Percentiles rank a stretch among this genome's conserved stretches.
Conservation (phyloP, 2,888 invertebrate species). For the Tupiocoris notatus region DNA sequence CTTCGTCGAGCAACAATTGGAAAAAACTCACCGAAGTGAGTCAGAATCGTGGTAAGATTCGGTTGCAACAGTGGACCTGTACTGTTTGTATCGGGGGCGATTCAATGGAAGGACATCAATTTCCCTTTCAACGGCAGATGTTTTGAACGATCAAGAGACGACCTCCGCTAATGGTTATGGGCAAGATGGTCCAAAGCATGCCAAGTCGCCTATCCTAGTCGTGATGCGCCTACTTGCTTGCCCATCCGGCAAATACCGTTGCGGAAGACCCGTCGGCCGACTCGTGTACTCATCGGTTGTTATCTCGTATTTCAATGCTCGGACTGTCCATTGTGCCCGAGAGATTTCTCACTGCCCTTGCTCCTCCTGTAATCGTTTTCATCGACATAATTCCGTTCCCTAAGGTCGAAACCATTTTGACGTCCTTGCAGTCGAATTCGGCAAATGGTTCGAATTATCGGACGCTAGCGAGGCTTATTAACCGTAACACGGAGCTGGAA, state of each 20-base stretch:
- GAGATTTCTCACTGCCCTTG: not conserved
- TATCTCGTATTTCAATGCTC: not conserved
- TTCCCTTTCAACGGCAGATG: not conserved
- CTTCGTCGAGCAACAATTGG: no score
- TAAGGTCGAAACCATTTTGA: not conserved
- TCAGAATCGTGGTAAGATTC: no score
- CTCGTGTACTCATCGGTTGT: not conserved
- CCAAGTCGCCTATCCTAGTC: not conserved
- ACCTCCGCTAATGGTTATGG: not conserved
- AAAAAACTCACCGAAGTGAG: no score
- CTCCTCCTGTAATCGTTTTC: not conserved
- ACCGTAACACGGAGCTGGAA: no score
- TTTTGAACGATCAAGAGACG: not conserved
- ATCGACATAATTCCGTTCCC: not conserved
- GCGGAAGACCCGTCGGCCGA: not conserved
- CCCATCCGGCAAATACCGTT: not conserved
- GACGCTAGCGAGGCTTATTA: no score
- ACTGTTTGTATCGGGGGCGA: not conserved
- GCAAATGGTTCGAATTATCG: no score
- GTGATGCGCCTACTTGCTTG: not conserved
- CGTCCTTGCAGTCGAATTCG: no score
- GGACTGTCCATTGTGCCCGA: not conserved
- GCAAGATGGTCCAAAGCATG: not conserved
- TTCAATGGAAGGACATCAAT: not conserved
- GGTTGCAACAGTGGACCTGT: no score